Base-by-base conservation (phyloP, 2,888 invertebrate genomes). In the Phytoseiulus persimilis region DNA sequence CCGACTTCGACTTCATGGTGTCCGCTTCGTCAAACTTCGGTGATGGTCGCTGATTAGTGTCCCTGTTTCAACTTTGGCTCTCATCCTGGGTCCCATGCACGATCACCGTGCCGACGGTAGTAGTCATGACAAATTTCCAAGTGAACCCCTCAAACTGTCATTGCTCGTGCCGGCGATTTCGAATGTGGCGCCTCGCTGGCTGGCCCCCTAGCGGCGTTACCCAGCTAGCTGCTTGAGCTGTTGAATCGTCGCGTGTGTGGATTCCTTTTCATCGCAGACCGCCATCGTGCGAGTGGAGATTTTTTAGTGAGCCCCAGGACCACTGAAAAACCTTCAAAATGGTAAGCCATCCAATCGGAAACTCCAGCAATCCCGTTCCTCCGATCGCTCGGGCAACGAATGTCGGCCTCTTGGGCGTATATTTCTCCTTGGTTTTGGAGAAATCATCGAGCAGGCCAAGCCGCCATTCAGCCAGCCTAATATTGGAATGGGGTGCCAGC, bases 221-320 rank as follows among this genome's bases (percentile, higher is more conserved):
- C 32, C 6, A 3, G 87, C 5, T 23, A 84, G 84, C 84, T 84
- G 33, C 28, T n/a, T 33, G 39, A 87, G 39, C 87, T 87, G 87
- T n/a, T 23, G n/a, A n/a, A 45, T 87, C 87, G 87, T 33, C 87
- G 45, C 45, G 39, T 33, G 87, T 33, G 32, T 45, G n/a, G 87
- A 45, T 87, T 87, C 87, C 87, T 87, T 87, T 87, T 87, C 87
- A 45, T 45, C 87, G 32, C 45, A 87, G 87, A 87, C 87, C 87
- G 87, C 87, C 87, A 87, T 87, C 87, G 87, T 87, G 87, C 87
- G 87, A 87, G 87, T 87, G 87, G 31, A 87, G 87, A 39, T 87
- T 87, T 87, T 87, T 87, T 87, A 5, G 87, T 87, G 87, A 87
- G 87, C 87, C 87, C 39, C 87, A 87, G 87, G 87, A 87, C 87